Conservation (phyloP, 2,888 invertebrate species). For the Branchipolynoe longqiensis region DNA sequence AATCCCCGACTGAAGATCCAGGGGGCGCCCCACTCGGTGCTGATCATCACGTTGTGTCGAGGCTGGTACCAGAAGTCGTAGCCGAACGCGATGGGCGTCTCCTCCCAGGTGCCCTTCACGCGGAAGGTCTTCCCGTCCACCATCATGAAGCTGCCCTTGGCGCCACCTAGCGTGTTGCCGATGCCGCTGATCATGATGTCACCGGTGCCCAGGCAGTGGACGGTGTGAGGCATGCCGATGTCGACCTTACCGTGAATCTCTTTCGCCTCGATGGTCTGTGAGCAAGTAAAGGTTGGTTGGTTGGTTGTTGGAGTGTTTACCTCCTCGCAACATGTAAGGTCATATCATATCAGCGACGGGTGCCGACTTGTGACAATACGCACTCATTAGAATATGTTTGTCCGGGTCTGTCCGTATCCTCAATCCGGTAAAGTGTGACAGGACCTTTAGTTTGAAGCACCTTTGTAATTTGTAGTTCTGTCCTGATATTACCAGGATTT, state of each 20-base stretch:
- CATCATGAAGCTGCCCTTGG: conserved; percentile 91
- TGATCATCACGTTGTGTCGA: conserved; percentile 92
- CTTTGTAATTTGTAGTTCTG: no score
- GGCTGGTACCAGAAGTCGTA: conserved; percentile 99
- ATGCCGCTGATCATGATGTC: conserved; percentile 96
- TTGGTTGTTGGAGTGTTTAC: not conserved
- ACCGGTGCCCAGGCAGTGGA: conserved; percentile 95
- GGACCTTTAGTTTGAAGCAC: no score
- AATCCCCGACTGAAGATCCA: conserved; percentile 88
- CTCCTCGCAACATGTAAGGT: no score
- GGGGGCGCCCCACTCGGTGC: conserved; percentile 96
- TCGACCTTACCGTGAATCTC: conserved; percentile 88
- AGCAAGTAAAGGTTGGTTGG: conserved; percentile 50
- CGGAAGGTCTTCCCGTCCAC: conserved; percentile 91
- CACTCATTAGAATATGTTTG: no score
- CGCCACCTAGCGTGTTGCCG: conserved; percentile 93
- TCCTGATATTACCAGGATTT: no score
- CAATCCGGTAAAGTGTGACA: not conserved
- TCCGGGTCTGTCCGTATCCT: not conserved
- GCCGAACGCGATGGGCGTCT: conserved; percentile 84
- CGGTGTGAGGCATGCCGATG: conserved; percentile 94
- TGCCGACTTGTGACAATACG: no score
- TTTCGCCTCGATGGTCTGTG: conserved; percentile 89
- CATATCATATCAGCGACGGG: no score
- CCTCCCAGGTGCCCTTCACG: conserved; percentile 85